phyloP scores from a whole-genome alignment of 2,113 vertebrate genomes.

The Nannobrachium achirus region DNA sequence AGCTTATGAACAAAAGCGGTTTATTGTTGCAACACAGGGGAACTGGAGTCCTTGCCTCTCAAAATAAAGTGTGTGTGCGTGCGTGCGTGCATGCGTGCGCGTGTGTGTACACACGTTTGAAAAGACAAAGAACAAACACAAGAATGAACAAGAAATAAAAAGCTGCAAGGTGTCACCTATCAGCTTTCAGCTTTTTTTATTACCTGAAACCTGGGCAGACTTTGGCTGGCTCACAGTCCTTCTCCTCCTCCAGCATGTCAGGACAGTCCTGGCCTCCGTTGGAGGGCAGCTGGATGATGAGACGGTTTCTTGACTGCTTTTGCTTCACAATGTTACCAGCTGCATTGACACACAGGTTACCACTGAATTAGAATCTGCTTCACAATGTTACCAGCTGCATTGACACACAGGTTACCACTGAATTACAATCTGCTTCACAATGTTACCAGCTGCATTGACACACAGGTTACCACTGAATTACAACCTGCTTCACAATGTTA shows the following conservation, averaged over 20 bases:
- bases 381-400: conserved; percentile 71
- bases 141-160: no score
- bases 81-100: not conserved
- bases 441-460: conserved; percentile 70
- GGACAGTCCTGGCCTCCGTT: conserved; percentile 94
- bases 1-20: no score
- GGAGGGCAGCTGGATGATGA: conserved; percentile 89
- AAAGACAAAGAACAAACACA: no score
- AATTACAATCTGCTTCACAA: conserved; percentile 67
- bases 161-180: no score
- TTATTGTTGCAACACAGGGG: no score
- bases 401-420: conserved; percentile 4
- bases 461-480: not conserved
- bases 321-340: conserved; percentile 71
- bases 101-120: not conserved
- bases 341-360: conserved; percentile 46
- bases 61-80: not conserved
- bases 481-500: conserved; percentile 62
- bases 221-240: conserved; percentile 82
- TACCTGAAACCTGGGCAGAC: conserved; percentile 92
- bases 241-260: conserved; percentile 89
- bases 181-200: not conserved
- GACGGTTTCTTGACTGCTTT: conserved; percentile 87
- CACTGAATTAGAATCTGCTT: no score
- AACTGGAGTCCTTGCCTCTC: no score